phyloP scores from a whole-genome alignment of 2,888 invertebrate species.

The Lymantria monacha region DNA sequence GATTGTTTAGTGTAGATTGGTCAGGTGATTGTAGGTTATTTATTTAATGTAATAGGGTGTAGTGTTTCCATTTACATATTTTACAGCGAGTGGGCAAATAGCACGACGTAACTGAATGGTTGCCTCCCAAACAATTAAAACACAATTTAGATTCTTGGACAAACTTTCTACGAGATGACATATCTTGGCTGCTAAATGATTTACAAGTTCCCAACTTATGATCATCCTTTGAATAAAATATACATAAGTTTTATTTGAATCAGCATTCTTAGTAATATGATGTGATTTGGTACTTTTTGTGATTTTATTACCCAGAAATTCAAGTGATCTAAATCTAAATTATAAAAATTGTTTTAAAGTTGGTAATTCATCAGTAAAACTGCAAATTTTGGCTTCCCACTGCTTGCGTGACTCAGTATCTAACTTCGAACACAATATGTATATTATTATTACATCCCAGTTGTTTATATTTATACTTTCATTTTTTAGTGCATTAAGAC shows the following conservation, averaged over 20 bases:
- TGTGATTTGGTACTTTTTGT: background rate
- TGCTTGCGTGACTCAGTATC: too few relatives aligned
- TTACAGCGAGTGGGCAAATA: background rate
- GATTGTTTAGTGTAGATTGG: background rate
- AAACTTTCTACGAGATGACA: background rate
- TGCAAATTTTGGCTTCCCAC: too few relatives aligned
- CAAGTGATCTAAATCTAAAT: constrained; percentile 1
- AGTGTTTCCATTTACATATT: background rate
- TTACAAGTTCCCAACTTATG: background rate
- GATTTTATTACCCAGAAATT: background rate
- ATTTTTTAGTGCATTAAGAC: too few relatives aligned
- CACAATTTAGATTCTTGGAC: background rate
- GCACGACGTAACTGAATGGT: background rate
- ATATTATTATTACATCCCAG: too few relatives aligned
- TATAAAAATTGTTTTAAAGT: background rate
- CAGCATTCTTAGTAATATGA: background rate
- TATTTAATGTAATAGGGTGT: background rate
- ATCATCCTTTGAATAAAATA: background rate
- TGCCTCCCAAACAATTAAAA: background rate
- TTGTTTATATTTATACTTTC: too few relatives aligned
- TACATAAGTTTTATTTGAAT: background rate
- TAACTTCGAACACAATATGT: too few relatives aligned
- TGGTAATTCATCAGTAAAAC: background rate
- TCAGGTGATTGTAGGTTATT: constrained; percentile 7
- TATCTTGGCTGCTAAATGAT: background rate